Evolutionary conservation across 1,140 invertebrate species (phyloP), one percentile per base, ranked within the genome.

Genomic region (Scaptomyza hsui): DNA sequence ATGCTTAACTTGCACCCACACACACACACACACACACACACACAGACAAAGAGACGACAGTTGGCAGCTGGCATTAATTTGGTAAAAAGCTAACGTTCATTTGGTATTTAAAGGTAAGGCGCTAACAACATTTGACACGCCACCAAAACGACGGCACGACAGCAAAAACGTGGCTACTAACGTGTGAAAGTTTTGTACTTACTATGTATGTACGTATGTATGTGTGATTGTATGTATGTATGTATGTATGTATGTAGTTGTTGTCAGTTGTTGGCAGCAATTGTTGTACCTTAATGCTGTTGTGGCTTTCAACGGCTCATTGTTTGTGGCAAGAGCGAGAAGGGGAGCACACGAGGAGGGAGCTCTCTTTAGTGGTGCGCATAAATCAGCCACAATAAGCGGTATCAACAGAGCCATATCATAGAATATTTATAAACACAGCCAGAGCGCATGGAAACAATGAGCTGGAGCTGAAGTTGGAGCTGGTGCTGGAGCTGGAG

Each of bases 341-440:
- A n/a, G n/a, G n/a, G n/a, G n/a, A n/a, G 1, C 26, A 29, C 26
- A 29, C n/a, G n/a, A n/a, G 26, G 26, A 7, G 26, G 9, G 26
- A 29, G 26, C 7, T 29, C 26, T 68, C 63, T 48, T 61, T 44
- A 61, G 55, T 62, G 56, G 49, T 35, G 37, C 41, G 69, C 80
- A 85, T 80, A 85, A 85, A 85, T 85, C 74, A 85, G 65, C 81
- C 81, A 39, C 81, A 86, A 85, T 72, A 65, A 80, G 70, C 73
- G 41, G 69, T 86, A 74, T 75, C 69, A 67, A 74, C 76, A 64
- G 37, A 70, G 67, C 35, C 32, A 39, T 70, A 52, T 70, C 41
- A 77, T 72, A 68, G 77, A 80, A 86, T 77, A 86, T 86, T 86
- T 80, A 86, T 78, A 80, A 78, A 72, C 65, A n/a, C n/a, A n/a